Evolutionary conservation across 1,140 invertebrate species (phyloP), one percentile per base, ranked within the genome.

Genomic region (Drosophila sucinea): DNA sequence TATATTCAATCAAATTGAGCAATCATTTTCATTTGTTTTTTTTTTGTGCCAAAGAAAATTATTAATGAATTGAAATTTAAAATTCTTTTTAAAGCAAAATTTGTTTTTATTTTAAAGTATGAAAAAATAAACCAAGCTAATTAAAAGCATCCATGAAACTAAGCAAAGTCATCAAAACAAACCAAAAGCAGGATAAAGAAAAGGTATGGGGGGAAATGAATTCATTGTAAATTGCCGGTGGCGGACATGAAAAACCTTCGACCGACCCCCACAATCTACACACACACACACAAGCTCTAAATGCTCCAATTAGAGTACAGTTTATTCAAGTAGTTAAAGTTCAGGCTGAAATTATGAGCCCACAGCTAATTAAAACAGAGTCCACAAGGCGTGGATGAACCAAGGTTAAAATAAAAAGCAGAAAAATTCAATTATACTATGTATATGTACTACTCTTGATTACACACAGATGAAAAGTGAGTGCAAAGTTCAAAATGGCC

Each of bases 271-370:
- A 47, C 44, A 47, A 3, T 17, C 40, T 17, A 41, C n/a, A 44
- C 41, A 44, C 41, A 44, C 23, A 47, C 41, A 25, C 44, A 25
- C 17, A 47, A 7, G 6, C n/a, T 51, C 2, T 51, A 51, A 51
- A 51, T 51, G 44, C 44, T 51, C 23, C 44, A 51, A 51, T 51
- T 51, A 51, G 44, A 27, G 44, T 51, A 51, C 44, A 51, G 44
- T 51, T 51, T 27, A 27, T 51, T 51, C 44, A 51, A 27, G 23
- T 51, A 51, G 44, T 51, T 51, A 10, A 51, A 47, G 44, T 47
- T 47, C 4, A 25, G 23, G 6, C 17, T 47, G 17, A 25, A 47
- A 47, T 47, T 47, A 51, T 51, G 44, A 27, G 23, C 44, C 44
- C 44, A 51, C 23, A 27, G 44, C 44, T 51, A 51, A 51, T 51